A percentile compares a stretch with the other conserved stretches of the same genome.
Conservation (phyloP, 2,113 vertebrate species). For the Salminus brasiliensis region DNA sequence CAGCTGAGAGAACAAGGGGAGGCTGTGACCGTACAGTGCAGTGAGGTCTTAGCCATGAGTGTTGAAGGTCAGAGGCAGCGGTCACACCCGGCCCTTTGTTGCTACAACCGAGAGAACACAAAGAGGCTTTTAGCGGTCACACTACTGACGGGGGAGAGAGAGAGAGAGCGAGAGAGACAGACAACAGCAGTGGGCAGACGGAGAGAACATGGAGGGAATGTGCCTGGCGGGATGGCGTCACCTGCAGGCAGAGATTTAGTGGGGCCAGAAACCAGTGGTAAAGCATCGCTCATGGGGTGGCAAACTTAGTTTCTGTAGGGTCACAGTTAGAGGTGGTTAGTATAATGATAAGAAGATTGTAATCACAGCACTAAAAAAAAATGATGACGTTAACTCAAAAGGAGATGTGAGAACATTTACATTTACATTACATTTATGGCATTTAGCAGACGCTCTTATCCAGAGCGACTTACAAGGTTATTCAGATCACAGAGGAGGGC, state of each 20-base stretch:
- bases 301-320: background rate
- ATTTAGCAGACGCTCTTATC: too few species aligned
- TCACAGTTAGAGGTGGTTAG: too few species aligned
- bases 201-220: background rate
- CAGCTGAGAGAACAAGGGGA: slow-evolving; percentile 41
- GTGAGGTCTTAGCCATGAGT: slow-evolving; percentile 32
- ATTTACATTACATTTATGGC: too few species aligned
- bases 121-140: slow-evolving; percentile 42
- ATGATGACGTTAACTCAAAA: too few species aligned
- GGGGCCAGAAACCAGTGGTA: background rate
- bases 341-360: too few species aligned
- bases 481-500: too few species aligned
- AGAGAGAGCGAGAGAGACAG: slow-evolving; percentile 18
- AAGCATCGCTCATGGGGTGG: background rate
- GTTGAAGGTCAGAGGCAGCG: slow-evolving; percentile 38
- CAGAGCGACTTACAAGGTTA: too few species aligned
- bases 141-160: slow-evolving; percentile 31
- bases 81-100: slow-evolving; percentile 44
- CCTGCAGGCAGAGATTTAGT: background rate
- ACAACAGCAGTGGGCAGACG: slow-evolving; percentile 14
- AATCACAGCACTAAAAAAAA: too few species aligned
- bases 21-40: slow-evolving; percentile 16
- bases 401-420: too few species aligned
- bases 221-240: background rate
- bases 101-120: slow-evolving; percentile 37